phyloP scores from a whole-genome alignment of 2,888 invertebrate genomes.

The Catocala sponsa region DNA sequence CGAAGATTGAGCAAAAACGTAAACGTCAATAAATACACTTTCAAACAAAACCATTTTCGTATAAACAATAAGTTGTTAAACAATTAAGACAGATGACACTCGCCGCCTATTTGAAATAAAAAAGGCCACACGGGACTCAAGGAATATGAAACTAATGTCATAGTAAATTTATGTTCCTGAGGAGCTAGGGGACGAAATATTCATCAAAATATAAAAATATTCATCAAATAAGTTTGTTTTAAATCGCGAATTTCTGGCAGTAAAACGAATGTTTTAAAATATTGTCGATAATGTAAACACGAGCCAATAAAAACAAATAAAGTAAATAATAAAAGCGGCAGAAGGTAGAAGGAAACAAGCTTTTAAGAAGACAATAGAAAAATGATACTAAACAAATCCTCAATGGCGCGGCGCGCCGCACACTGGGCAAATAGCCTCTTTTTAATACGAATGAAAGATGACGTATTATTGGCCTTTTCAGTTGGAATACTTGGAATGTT shows the following conservation, averaged over 20 bases:
- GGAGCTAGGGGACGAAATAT: slow-evolving; percentile 44
- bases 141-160: slow-evolving; percentile 72
- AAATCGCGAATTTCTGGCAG: no score
- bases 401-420: slow-evolving; percentile 54
- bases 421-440: slow-evolving; percentile 57
- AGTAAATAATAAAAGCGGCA: slow-evolving; percentile 65
- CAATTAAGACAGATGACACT: slow-evolving; percentile 79
- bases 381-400: slow-evolving; percentile 70
- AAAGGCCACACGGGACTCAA: slow-evolving; percentile 70
- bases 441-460: slow-evolving; percentile 49
- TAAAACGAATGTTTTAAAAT: no score
- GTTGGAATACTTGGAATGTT: slow-evolving; percentile 55
- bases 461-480: slow-evolving; percentile 37
- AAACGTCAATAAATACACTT: slow-evolving; percentile 41
- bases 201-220: no score
- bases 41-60: slow-evolving; percentile 48
- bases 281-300: slow-evolving; percentile 9
- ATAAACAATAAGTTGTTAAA: slow-evolving; percentile 73
- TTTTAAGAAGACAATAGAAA: slow-evolving; percentile 72
- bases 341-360: slow-evolving; percentile 63
- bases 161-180: slow-evolving; percentile 58
- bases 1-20: slow-evolving; percentile 33
- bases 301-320: slow-evolving; percentile 55
- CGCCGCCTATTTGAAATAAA: slow-evolving; percentile 66
- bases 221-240: no score